A percentile compares a stretch with the other conserved stretches of the same genome.
Evolutionary conservation across 2,797 vertebrate species (phyloP).

Genomic region (Acomys russatus): DNA sequence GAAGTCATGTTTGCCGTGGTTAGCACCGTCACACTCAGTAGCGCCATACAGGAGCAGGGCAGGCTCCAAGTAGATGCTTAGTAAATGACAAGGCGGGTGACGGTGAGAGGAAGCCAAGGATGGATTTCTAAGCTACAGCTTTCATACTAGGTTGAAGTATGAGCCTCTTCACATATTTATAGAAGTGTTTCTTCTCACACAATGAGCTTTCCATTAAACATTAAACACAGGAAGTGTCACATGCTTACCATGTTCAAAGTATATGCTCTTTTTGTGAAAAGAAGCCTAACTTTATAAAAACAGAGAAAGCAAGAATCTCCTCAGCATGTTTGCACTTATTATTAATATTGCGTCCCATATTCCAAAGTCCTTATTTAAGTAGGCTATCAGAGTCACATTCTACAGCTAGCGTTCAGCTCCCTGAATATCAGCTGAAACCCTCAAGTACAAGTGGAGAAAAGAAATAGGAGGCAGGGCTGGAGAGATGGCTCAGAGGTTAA

Average conservation of each 20-base stretch:
- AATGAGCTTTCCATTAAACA: conserved; percentile 25
- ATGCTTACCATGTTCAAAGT: neutral
- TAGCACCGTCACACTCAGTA: neutral
- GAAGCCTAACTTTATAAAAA: conserved; percentile 49
- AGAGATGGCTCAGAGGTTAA: no score
- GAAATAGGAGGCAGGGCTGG: neutral
- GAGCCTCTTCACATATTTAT: neutral
- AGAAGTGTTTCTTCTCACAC: neutral
- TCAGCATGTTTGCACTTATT: conserved; percentile 43
- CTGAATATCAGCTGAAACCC: conserved; percentile 36
- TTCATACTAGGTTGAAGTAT: conserved; percentile 8
- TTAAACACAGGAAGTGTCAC: neutral
- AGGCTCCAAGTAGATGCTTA: conserved; percentile 4
- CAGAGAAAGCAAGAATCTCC: conserved; percentile 21
- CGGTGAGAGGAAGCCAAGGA: conserved; percentile 27
- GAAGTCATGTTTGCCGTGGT: neutral
- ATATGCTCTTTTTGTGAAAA: neutral
- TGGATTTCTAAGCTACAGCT: conserved; percentile 32
- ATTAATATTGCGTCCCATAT: conserved; percentile 24
- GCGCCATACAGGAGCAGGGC: neutral
- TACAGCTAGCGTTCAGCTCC: neutral
- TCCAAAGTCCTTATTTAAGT: conserved; percentile 67
- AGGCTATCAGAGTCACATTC: neutral
- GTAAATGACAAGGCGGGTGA: conserved; percentile 24
- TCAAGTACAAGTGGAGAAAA: neutral